These are phyloP conservation scores for Opisthograptis luteolata DNA, from an alignment of 2,888 invertebrate genomes.

Conservation along the genomic window DNA sequence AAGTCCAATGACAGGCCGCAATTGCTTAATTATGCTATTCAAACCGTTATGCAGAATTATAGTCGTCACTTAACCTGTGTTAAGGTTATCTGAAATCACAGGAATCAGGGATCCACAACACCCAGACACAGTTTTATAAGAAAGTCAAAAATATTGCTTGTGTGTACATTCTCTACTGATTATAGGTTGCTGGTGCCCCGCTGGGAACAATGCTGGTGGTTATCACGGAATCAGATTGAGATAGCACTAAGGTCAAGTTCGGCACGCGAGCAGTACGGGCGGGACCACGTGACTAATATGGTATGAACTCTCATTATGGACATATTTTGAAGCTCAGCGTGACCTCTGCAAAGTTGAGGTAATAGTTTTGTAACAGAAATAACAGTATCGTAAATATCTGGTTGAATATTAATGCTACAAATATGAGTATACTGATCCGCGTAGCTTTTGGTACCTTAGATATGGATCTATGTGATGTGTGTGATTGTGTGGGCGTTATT, in stretches of 20 bases:
- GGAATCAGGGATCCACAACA: no score
- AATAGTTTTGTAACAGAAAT: constrained; percentile 16
- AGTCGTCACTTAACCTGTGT: no score
- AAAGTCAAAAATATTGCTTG: neutral
- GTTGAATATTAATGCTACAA: no score
- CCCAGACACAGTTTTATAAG: no score
- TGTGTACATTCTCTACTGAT: constrained; percentile 5
- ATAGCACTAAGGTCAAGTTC: constrained; percentile 74
- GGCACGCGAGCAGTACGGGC: constrained; percentile 68
- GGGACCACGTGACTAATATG: constrained; percentile 61
- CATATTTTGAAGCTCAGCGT: constrained; percentile 33
- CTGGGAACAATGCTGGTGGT: constrained; percentile 75
- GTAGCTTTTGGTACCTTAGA: no score
- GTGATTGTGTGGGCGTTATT: no score
- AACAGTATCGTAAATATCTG: neutral
- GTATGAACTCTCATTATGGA: constrained; percentile 43
- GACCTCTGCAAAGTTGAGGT: constrained; percentile 31
- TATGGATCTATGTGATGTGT: no score
- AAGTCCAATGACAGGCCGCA: no score
- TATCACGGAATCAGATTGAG: constrained; percentile 77
- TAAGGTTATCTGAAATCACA: no score
- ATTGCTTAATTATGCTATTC: no score
- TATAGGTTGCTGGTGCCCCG: constrained; percentile 53
- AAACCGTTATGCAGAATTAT: no score
- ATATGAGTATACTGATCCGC: no score